Base-by-base conservation (phyloP, 2,888 invertebrate species). In the Pocota personata region DNA sequence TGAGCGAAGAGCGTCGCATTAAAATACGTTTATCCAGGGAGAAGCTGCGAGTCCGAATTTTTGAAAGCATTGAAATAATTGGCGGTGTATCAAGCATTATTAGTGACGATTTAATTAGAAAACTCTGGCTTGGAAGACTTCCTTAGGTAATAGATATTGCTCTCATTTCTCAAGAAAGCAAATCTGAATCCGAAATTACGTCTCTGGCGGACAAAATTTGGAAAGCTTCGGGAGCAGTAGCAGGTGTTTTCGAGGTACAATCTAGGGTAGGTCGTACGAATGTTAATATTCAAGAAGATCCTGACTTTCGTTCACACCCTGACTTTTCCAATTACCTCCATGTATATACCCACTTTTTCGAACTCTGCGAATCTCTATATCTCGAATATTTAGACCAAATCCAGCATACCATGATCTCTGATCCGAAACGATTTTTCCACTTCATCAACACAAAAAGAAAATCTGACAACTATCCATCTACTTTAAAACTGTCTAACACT, bases 171-270 rank as follows among this genome's bases (percentile, higher is more conserved):
- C 62, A 55, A 7, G 64, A 24, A 10, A 57, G 30, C 0, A 71
- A 71, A 3, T 1, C 21, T 1, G n/a, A 58, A 55, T 14, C n/a
- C 1, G 64, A 64, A 8, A n/a, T 76, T 7, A 48, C 66, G 8
- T 7, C 16, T 1, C 30, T 67, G 5, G 76, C 76, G 2, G 76
- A 76, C 12, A 76, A 66, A 14, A 76, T 76, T 48, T 66, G 12
- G 35, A 57, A 66, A 37, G 64, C 57, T 21, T 62, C 37, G 7
- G 16, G 10, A n/a, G 16, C 24, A 30, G 4, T 24, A 10, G 12
- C 16, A 16, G 10, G 24, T n/a, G 32, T 46, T n/a, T 62, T 46
- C 0, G 62, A 62, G 21, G 16, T 62, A 12, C 27, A 60, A 12
- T 37, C 58, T 6, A 16, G 12, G 0, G 32, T 24, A 24, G 19